phyloP scores from a whole-genome alignment of 2,888 invertebrate species.

The Phaonia tiefii region DNA sequence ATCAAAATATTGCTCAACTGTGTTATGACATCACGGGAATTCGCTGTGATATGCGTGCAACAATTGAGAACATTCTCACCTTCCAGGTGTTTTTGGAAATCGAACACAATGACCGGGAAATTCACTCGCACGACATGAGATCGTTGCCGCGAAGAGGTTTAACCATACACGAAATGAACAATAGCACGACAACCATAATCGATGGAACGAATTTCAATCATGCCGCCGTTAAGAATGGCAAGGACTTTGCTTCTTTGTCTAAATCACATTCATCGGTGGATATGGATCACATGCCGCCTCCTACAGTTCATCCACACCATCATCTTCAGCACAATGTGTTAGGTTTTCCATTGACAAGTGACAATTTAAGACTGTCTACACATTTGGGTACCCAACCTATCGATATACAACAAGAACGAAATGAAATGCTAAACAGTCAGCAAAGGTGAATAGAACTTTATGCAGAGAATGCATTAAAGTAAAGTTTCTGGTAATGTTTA shows the following conservation, averaged over 20 bases:
- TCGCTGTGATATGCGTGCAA: constrained; percentile 75
- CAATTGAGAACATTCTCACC: constrained; percentile 77
- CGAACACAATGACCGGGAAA: constrained; percentile 68
- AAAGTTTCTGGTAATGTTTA: constrained; percentile 20
- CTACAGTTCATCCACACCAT: constrained; percentile 55
- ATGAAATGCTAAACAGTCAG: constrained; percentile 51
- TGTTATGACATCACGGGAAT: constrained; percentile 75
- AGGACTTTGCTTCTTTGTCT: constrained; percentile 69
- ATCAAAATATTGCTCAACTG: constrained; percentile 97
- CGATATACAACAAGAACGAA: constrained; percentile 45
- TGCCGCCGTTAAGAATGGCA: constrained; percentile 42
- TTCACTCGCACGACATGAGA: constrained; percentile 36
- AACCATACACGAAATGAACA: constrained; percentile 57
- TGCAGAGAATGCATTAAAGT: neutral
- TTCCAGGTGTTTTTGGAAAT: constrained; percentile 72
- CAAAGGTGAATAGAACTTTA: constrained; percentile 47
- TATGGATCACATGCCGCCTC: constrained; percentile 75
- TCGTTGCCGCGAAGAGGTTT: constrained; percentile 47
- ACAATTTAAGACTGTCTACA: constrained; percentile 41
- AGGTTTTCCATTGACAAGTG: constrained; percentile 71
- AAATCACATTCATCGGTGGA: constrained; percentile 78
- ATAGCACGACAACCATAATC: constrained; percentile 42
- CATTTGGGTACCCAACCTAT: constrained; percentile 52
- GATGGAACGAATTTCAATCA: constrained; percentile 40
- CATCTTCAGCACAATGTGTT: constrained; percentile 56